Base-by-base conservation (phyloP, 1,140 invertebrate species). In the Zophobas atratus region DNA sequence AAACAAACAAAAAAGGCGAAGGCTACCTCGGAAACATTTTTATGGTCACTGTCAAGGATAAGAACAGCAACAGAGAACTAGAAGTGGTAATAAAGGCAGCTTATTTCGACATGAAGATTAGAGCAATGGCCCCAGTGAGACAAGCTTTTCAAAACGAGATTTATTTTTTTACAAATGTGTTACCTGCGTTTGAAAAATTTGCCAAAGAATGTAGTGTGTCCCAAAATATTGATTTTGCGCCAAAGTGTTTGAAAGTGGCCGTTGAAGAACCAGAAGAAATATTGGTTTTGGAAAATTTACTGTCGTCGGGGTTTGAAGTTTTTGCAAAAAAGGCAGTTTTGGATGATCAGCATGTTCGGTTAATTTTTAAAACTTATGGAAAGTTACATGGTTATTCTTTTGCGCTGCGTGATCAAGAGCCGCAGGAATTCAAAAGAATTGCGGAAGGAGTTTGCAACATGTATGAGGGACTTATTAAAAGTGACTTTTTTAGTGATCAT, bases 311-410 rank as follows among this genome's bases (percentile, higher is more conserved):
- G 43, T 46, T 46, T 46, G 43, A 2, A 20, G 20, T 20, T 20
- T 20, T 20, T 20, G 20, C 20, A 20, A 20, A 20, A 20, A 20
- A 20, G 20, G 20, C 20, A 20, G 20, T 20, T 20, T 20, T 20
- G 20, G 20, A 20, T 20, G 20, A 20, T 20, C 20, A 20, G 20
- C 20, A 20, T 20, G 20, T 20, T 20, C 20, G n/a, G 3, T 63
- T 88, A 1, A 84, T 88, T 0, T 85, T 91, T 38, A 83, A 86
- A 70, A 86, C 84, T 34, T 86, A 91, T 78, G 90, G 86, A 4
- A 86, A 85, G 48, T 86, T 89, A 4, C 90, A 91, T 82, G 89
- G 89, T 1, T 70, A 88, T 0, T 88, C 88, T 0, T 85, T 88
- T 76, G 88, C 87, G 0, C 81, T 89, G 32, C 88, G 87, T 72